Conservation (phyloP, 2,888 invertebrate genomes). For the Nymphalis c-album region DNA sequence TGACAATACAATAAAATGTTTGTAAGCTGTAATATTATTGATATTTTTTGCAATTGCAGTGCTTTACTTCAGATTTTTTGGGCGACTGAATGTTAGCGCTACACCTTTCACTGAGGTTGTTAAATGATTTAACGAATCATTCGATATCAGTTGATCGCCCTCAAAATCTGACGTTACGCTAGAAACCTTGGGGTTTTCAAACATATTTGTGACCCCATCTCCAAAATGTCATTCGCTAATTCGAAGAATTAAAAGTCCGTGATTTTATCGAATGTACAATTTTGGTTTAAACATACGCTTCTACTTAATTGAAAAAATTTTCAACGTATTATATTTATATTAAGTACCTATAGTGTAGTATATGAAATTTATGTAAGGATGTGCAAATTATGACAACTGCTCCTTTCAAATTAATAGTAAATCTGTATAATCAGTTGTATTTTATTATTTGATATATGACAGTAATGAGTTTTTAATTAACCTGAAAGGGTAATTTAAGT, state of each 20-base stretch:
- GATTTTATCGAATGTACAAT: slow-evolving; percentile 55
- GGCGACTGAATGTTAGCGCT: slow-evolving; percentile 45
- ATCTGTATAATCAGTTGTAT: slow-evolving; percentile 46
- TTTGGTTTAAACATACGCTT: slow-evolving; percentile 76
- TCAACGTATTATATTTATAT: slow-evolving; percentile 79
- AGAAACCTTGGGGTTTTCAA: slow-evolving; percentile 50
- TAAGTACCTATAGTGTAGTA: slow-evolving; percentile 72
- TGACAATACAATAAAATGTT: slow-evolving; percentile 42
- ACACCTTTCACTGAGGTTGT: slow-evolving; percentile 1
- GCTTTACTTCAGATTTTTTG: slow-evolving; percentile 61
- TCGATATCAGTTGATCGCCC: slow-evolving; percentile 44
- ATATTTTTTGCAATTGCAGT: slow-evolving; percentile 43
- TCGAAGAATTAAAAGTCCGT: slow-evolving; percentile 33
- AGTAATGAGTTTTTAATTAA: slow-evolving; percentile 53
- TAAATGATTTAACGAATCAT: slow-evolving; percentile 12
- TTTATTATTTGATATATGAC: slow-evolving; percentile 50
- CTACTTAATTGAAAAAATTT: slow-evolving; percentile 76
- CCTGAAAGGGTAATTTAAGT: slow-evolving; percentile 62
- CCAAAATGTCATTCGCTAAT: slow-evolving; percentile 37
- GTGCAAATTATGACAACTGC: slow-evolving; percentile 78
- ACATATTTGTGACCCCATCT: slow-evolving; percentile 26
- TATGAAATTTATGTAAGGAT: slow-evolving; percentile 69
- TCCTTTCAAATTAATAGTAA: slow-evolving; percentile 51
- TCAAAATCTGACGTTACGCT: slow-evolving; percentile 61
- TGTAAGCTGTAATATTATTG: slow-evolving; percentile 37